phyloP scores from a whole-genome alignment of 2,113 vertebrate genomes.

The Corythornis madagascariensis region DNA sequence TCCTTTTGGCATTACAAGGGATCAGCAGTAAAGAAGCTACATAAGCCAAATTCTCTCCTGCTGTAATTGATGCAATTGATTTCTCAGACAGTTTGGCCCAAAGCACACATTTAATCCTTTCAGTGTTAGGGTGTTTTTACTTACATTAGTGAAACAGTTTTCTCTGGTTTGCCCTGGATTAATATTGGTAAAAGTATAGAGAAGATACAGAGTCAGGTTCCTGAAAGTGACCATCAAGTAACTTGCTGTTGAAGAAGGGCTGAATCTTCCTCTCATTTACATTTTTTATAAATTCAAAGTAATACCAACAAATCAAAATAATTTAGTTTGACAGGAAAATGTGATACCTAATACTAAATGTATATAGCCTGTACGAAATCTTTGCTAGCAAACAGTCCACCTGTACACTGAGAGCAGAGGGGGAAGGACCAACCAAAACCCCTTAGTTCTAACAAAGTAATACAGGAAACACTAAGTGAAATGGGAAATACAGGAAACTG shows the following conservation, averaged over 20 bases:
- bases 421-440: not conserved
- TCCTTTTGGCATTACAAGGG: constrained; percentile 34
- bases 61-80: not conserved
- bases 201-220: not conserved
- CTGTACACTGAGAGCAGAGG: not conserved
- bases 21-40: not conserved
- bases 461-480: not conserved
- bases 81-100: not conserved
- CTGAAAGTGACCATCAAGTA: not conserved
- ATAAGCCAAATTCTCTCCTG: not conserved
- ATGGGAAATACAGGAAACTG: not conserved
- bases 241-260: not conserved
- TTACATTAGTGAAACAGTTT: not conserved
- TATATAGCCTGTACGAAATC: not conserved
- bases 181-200: not conserved
- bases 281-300: not conserved
- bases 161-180: not conserved
- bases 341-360: not conserved
- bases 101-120: not conserved
- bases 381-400: not conserved
- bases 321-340: not conserved
- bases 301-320: not conserved
- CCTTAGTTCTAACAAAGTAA: not conserved
- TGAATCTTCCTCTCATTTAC: not conserved
- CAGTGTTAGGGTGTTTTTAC: fast-evolving